Percentiles rank a stretch among this genome's conserved stretches.
Conservation (phyloP, 1,140 invertebrate species). For the Tetramorium alpestre region DNA sequence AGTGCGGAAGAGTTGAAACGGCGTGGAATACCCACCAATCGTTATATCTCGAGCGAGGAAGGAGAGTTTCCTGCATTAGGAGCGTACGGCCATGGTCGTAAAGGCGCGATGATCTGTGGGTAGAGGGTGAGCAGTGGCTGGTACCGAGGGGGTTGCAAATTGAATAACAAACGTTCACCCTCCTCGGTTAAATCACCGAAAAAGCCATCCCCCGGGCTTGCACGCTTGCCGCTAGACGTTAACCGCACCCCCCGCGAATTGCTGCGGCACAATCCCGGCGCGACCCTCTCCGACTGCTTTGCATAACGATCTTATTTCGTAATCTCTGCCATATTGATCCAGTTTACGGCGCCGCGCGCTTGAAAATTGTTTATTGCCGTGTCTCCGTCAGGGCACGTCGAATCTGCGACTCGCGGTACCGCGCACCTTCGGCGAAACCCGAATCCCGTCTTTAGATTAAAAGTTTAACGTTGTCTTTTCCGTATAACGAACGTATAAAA, state of each 20-base stretch:
- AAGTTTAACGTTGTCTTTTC: not conserved
- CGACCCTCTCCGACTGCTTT: slow-evolving; percentile 75
- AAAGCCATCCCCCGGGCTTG: slow-evolving; percentile 78
- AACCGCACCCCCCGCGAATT: slow-evolving; percentile 80
- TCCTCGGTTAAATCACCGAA: slow-evolving; percentile 82
- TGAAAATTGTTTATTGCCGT: slow-evolving; percentile 72
- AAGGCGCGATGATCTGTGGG: slow-evolving; percentile 70
- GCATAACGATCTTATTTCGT: slow-evolving; percentile 85
- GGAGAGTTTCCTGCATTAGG: slow-evolving; percentile 49
- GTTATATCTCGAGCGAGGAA: slow-evolving; percentile 43
- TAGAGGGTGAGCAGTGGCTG: slow-evolving; percentile 69
- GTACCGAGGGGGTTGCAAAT: slow-evolving; percentile 80
- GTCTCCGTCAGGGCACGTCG: slow-evolving; percentile 24
- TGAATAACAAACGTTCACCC: slow-evolving; percentile 85
- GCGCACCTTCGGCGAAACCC: not conserved
- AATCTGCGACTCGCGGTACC: not conserved
- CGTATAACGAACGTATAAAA: too few species aligned
- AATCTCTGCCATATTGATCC: slow-evolving; percentile 84
- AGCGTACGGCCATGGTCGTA: slow-evolving; percentile 59
- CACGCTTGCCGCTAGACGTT: slow-evolving; percentile 77
- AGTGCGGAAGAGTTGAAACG: slow-evolving; percentile 39
- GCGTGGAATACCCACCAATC: slow-evolving; percentile 25
- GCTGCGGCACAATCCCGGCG: slow-evolving; percentile 59
- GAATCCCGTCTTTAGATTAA: not conserved
- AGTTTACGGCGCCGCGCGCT: slow-evolving; percentile 67